A percentile compares a stretch with the other conserved stretches of the same genome.
Conservation (phyloP, 2,113 vertebrate species). For the Platichthys stellatus region DNA sequence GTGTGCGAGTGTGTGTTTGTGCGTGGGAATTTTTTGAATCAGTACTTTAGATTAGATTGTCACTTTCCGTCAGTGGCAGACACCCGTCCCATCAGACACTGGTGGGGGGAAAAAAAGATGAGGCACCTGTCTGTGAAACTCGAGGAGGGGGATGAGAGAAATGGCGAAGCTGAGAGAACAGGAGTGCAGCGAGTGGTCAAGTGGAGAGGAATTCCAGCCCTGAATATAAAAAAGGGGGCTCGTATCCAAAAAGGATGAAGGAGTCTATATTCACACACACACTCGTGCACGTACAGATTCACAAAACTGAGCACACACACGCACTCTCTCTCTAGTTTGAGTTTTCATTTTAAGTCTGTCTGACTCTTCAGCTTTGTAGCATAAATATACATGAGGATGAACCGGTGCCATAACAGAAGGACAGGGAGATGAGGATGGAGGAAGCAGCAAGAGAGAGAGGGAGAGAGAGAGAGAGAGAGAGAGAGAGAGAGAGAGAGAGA, state of each 20-base stretch:
- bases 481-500: slow-evolving; percentile 26
- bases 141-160: slow-evolving; percentile 25
- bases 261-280: slow-evolving; percentile 41
- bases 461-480: not conserved
- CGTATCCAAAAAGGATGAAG: slow-evolving; percentile 49
- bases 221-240: slow-evolving; percentile 66
- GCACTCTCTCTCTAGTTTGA: slow-evolving; percentile 59
- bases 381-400: slow-evolving; percentile 79
- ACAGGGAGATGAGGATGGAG: slow-evolving; percentile 41
- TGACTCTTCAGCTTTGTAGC: slow-evolving; percentile 72
- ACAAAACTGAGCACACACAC: slow-evolving; percentile 57
- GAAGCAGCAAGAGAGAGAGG: slow-evolving; percentile 16
- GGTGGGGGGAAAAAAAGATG: not conserved
- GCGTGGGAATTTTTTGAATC: slow-evolving; percentile 51
- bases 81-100: slow-evolving; percentile 70
- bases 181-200: slow-evolving; percentile 51
- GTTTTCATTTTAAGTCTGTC: slow-evolving; percentile 75
- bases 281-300: slow-evolving; percentile 8
- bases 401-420: slow-evolving; percentile 67
- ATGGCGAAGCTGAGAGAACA: slow-evolving; percentile 41
- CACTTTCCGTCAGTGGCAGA: slow-evolving; percentile 74
- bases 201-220: slow-evolving; percentile 58
- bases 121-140: slow-evolving; percentile 52
- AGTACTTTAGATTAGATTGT: slow-evolving; percentile 79
- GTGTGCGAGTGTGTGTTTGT: slow-evolving; percentile 20